These are phyloP conservation scores for Parapristionchus giblindavisi DNA, from an alignment of 2,888 invertebrate species.

Conservation along the genomic window DNA sequence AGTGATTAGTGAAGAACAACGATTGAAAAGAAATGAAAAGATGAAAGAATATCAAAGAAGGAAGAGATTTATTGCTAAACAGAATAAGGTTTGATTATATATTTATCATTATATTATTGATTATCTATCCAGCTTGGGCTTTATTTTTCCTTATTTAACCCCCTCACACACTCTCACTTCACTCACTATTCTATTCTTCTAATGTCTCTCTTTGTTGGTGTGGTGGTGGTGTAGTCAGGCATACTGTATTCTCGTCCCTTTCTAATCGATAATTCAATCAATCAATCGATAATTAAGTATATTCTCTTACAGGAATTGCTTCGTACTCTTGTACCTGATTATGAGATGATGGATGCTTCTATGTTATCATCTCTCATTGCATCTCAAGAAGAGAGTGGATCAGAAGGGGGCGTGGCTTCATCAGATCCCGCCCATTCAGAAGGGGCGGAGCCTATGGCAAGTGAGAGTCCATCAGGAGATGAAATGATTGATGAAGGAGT, in stretches of 20 bases:
- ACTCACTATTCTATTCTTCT: too few species aligned
- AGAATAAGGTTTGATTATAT: neutral
- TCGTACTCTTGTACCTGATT: constrained; percentile 54
- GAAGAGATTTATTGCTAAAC: neutral
- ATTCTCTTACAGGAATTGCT: constrained; percentile 48
- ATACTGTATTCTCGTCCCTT: too few species aligned
- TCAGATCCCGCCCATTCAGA: constrained; percentile 23
- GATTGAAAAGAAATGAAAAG: constrained; percentile 23
- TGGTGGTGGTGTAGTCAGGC: constrained; percentile 5
- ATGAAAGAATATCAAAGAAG: constrained; percentile 30
- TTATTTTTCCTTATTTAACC: neutral
- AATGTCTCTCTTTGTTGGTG: constrained; percentile 1
- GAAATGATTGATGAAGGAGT: constrained; percentile 10
- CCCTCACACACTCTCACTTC: neutral
- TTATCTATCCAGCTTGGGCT: neutral
- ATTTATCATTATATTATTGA: neutral
- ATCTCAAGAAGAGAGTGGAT: neutral
- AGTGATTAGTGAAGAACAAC: constrained; percentile 19
- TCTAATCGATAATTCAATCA: too few species aligned
- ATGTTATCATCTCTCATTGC: constrained; percentile 41
- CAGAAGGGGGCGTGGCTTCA: neutral
- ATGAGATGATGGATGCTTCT: constrained; percentile 52
- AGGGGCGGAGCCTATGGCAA: neutral
- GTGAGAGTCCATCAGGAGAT: constrained; percentile 10
- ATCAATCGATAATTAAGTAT: too few species aligned